phyloP scores from a whole-genome alignment of 2,888 invertebrate genomes.

The Linnaemya tessellans region DNA sequence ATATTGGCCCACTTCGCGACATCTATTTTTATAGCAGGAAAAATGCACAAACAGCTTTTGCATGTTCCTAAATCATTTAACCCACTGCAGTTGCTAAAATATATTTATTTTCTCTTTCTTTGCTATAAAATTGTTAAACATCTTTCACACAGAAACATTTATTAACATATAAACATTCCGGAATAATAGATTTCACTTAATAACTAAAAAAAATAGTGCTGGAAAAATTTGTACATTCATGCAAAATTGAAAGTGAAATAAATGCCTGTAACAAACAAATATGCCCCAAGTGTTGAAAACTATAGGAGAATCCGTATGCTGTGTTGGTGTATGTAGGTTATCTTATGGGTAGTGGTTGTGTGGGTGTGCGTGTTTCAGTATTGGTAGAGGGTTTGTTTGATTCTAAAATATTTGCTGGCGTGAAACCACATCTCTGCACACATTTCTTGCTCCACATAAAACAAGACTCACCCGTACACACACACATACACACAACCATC shows the following conservation, averaged over 20 bases:
- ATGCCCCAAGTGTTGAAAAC: neutral
- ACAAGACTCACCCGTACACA: neutral
- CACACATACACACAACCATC: neutral
- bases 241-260: neutral
- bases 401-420: conserved; percentile 46
- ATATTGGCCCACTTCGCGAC: no score
- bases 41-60: no score
- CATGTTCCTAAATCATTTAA: no score
- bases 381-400: conserved; percentile 33
- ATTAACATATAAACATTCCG: no score
- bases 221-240: neutral
- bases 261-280: neutral
- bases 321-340: neutral
- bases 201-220: neutral
- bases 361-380: neutral
- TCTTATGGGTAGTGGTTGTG: neutral
- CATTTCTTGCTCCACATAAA: neutral
- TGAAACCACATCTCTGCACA: conserved; percentile 33
- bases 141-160: no score
- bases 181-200: neutral
- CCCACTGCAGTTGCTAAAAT: no score
- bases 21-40: no score
- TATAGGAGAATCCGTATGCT: neutral
- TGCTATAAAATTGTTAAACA: no score
- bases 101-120: no score